Evolutionary conservation across 2,888 invertebrate species (phyloP), one percentile per base, ranked within the genome.

Genomic region (Bombylius discolor): DNA sequence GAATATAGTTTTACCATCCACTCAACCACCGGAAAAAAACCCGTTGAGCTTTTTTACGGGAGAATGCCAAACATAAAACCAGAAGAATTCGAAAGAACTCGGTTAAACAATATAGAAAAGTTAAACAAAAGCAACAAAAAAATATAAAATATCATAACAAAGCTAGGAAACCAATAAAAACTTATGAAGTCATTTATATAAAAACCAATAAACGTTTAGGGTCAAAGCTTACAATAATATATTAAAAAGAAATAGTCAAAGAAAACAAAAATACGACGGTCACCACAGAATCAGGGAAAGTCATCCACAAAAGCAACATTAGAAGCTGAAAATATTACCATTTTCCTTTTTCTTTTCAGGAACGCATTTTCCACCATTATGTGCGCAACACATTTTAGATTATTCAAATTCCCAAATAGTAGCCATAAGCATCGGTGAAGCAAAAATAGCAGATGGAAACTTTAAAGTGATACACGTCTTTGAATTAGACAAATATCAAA

Each of bases 41-140:
- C 56, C 12, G 31, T 56, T 5, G 56, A 53, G 53, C 23, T 47
- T 23, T 56, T 56, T 49, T 56, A 49, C n/a, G 56, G 56, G 14
- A 44, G 56, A 12, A 33, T 33, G 33, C 44, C 47, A 13, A 46
- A 34, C 31, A 52, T 49, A 23, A 46, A 39, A 32, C 49, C 56
- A 1, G 42, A 49, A 45, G 45, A 53, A n/a, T 45, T 53, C 13
- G 56, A 53, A n/a, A 45, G 49, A 46, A 46, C 39, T 36, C 31
- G 52, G 11, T 13, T 39, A 13, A 23, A 48, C 6, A 53, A 46
- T 33, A 49, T 52, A 5, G 49, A 56, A 45, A 48, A 45, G 13
- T 36, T 56, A 23, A 52, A 53, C 42, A 44, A 34, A 56, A 52
- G 49, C 56, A 56, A 13, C 13, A 45, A 49, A 46, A 53, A 33